These are phyloP conservation scores for Albula goreensis DNA, from an alignment of 2,113 vertebrate genomes.

Conservation along the genomic window DNA sequence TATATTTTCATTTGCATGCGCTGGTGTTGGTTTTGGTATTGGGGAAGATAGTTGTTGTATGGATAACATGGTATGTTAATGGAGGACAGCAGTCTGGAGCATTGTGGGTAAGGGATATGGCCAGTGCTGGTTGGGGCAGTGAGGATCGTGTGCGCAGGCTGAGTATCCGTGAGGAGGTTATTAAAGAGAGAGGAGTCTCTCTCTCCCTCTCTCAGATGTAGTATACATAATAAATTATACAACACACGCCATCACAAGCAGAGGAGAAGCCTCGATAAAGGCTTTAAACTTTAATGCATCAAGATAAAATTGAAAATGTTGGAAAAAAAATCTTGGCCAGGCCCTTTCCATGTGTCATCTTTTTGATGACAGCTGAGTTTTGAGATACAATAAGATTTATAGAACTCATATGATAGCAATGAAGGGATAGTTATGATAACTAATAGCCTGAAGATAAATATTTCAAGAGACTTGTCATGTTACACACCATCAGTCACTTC, in stretches of 20 bases:
- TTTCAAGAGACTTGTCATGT: neutral
- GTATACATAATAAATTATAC: conserved; percentile 71
- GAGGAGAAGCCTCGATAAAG: conserved; percentile 75
- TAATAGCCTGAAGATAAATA: neutral
- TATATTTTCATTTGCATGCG: neutral
- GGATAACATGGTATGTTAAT: conserved; percentile 52
- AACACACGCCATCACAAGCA: conserved; percentile 58
- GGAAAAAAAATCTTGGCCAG: conserved; percentile 46
- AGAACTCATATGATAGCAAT: neutral
- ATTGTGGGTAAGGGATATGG: neutral
- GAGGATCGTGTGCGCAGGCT: neutral
- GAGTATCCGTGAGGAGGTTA: conserved; percentile 66
- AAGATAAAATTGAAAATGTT: conserved; percentile 75
- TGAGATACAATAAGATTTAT: neutral
- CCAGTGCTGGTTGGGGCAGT: neutral
- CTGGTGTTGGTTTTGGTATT: conserved; percentile 49
- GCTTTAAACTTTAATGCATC: conserved; percentile 73
- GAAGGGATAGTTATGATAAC: neutral
- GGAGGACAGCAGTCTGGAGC: neutral
- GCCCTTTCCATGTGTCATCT: neutral
- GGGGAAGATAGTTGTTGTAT: conserved; percentile 62
- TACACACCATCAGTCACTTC: neutral
- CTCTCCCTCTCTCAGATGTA: conserved; percentile 76
- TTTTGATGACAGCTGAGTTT: conserved; percentile 1
- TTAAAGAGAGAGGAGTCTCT: conserved; percentile 73